Evolutionary conservation across 2,113 vertebrate genomes (phyloP).

Genomic region (Motacilla tschutschensis): DNA sequence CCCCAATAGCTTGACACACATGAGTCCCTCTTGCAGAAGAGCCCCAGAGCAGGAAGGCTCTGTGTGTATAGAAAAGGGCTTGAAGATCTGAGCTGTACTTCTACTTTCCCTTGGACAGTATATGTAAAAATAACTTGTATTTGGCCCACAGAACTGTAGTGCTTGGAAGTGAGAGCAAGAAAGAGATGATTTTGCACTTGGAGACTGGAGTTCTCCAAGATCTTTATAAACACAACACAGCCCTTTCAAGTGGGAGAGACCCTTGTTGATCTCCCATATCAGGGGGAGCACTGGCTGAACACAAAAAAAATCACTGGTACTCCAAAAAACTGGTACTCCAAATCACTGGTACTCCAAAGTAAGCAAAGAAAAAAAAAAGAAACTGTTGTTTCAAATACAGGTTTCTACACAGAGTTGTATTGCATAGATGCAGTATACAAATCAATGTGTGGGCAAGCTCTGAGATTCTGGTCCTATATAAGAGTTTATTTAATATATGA

Average conservation of each 20-base stretch:
- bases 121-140: neutral
- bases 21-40: neutral
- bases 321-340: neutral
- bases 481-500: neutral
- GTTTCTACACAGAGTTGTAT: neutral
- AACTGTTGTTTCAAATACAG: neutral
- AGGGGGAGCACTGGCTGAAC: neutral
- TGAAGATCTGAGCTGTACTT: neutral
- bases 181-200: neutral
- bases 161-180: neutral
- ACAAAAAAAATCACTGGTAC: neutral
- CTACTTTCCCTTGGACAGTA: neutral
- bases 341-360: neutral
- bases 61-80: neutral
- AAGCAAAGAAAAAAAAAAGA: neutral
- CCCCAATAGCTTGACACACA: neutral
- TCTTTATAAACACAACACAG: neutral
- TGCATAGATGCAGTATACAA: neutral
- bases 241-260: neutral
- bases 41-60: neutral
- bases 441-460: neutral
- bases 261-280: fast-evolving
- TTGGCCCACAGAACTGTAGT: neutral
- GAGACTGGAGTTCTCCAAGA: neutral
- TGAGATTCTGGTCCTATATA: neutral